Evolutionary conservation across 2,888 invertebrate species (phyloP).

Genomic region (Cephus rjabovi): DNA sequence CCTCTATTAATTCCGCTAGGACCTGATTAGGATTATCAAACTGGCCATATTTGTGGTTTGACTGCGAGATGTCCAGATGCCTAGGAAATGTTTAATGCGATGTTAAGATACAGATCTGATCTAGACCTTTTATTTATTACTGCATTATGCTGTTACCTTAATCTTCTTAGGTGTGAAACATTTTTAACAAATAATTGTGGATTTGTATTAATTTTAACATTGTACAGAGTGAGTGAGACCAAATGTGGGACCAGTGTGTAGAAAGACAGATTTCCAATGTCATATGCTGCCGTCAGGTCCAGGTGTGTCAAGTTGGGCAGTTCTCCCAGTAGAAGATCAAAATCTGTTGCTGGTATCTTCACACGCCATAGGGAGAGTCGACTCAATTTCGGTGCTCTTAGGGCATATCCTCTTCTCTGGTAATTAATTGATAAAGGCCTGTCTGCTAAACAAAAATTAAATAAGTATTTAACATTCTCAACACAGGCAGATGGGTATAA

Average conservation of each 20-base stretch:
- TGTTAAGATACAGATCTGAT: not conserved
- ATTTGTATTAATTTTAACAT: constrained; percentile 71
- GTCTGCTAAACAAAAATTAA: constrained; percentile 29
- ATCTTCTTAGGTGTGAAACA: constrained; percentile 66
- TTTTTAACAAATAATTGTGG: constrained; percentile 44
- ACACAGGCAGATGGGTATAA: not conserved
- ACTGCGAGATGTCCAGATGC: constrained; percentile 88
- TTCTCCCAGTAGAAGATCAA: constrained; percentile 71
- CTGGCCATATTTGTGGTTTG: constrained; percentile 76
- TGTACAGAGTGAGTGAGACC: constrained; percentile 82
- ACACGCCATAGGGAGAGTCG: constrained; percentile 72
- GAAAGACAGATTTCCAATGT: constrained; percentile 76
- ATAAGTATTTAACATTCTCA: constrained; percentile 16
- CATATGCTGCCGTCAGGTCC: constrained; percentile 78
- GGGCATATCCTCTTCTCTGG: constrained; percentile 67
- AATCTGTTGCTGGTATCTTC: constrained; percentile 69
- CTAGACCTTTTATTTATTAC: not conserved
- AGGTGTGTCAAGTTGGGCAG: constrained; percentile 75
- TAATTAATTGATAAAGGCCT: constrained; percentile 51
- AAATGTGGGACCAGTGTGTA: constrained; percentile 76
- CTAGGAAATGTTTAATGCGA: constrained; percentile 65
- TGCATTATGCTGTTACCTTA: constrained; percentile 63
- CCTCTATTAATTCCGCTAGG: constrained; percentile 78
- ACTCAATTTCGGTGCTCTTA: constrained; percentile 73
- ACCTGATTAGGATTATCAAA: constrained; percentile 81